Evolutionary conservation across 2,888 invertebrate species (phyloP).

Genomic region (Drosophila peninsularis): DNA sequence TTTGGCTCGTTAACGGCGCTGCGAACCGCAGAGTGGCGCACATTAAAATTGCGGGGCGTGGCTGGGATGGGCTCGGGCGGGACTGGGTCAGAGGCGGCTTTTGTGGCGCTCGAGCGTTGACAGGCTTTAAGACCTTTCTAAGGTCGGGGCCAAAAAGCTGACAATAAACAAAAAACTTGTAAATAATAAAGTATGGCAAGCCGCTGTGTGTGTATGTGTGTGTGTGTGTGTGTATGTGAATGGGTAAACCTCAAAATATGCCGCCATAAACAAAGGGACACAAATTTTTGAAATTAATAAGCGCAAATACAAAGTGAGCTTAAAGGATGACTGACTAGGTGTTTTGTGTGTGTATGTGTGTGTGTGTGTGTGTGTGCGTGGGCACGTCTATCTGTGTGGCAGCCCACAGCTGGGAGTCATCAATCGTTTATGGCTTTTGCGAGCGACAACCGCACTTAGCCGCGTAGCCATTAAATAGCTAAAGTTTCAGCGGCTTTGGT

Average conservation of each 20-base stretch:
- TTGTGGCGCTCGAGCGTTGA: conserved; percentile 54
- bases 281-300: conserved; percentile 73
- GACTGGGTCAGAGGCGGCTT: conserved; percentile 1
- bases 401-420: conserved; percentile 44
- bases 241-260: conserved; percentile 62
- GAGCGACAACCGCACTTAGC: conserved; percentile 33
- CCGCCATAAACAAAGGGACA: conserved; percentile 52
- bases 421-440: conserved; percentile 57
- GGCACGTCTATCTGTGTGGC: background rate
- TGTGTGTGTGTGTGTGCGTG: conserved; percentile 8
- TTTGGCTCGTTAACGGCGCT: conserved; percentile 69
- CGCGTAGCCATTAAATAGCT: conserved; percentile 51
- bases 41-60: conserved; percentile 14
- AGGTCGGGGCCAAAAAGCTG: conserved; percentile 68
- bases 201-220: background rate
- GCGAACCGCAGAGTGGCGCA: conserved; percentile 38
- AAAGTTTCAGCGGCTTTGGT: conserved; percentile 16
- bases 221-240: conserved; percentile 20
- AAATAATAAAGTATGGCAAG: conserved; percentile 68
- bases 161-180: conserved; percentile 77
- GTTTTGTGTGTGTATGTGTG: background rate
- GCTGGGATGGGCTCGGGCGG: background rate
- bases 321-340: background rate
- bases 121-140: conserved; percentile 74
- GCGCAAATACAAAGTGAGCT: conserved; percentile 44